Evolutionary conservation across 2,113 vertebrate species (phyloP).

Genomic region (Pseudopodoces humilis): DNA sequence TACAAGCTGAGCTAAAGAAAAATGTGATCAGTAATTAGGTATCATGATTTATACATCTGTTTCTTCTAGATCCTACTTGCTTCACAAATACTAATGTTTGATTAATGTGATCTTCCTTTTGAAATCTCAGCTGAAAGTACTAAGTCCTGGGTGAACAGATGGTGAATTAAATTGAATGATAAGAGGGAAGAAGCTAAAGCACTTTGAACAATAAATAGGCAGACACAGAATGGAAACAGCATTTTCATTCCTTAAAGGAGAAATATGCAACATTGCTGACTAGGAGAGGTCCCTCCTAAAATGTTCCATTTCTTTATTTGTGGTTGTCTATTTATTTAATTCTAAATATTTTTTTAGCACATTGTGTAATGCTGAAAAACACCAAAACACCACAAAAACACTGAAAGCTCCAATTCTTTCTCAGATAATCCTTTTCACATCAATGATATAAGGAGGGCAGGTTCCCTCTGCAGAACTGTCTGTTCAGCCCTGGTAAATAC

Average conservation of each 20-base stretch:
- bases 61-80: constrained; percentile 35
- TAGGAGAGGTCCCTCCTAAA: neutral
- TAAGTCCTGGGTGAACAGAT: constrained; percentile 51
- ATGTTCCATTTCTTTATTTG: neutral
- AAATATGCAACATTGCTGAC: neutral
- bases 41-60: constrained; percentile 49
- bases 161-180: constrained; percentile 51
- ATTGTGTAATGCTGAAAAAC: neutral
- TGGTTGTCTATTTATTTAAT: neutral
- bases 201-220: constrained; percentile 26
- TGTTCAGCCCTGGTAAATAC: neutral
- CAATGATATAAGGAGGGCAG: neutral
- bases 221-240: neutral
- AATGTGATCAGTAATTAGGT: constrained; percentile 15
- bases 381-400: neutral
- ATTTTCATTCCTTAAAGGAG: constrained; percentile 29
- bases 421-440: neutral
- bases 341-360: neutral
- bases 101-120: constrained; percentile 61
- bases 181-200: constrained; percentile 29
- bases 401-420: neutral
- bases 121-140: constrained; percentile 62
- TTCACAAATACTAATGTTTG: constrained; percentile 55
- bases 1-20: neutral
- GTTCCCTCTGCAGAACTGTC: neutral